These are phyloP conservation scores for Aphelocoma californica DNA, from an alignment of 2,797 vertebrate genomes.

Conservation along the genomic window DNA sequence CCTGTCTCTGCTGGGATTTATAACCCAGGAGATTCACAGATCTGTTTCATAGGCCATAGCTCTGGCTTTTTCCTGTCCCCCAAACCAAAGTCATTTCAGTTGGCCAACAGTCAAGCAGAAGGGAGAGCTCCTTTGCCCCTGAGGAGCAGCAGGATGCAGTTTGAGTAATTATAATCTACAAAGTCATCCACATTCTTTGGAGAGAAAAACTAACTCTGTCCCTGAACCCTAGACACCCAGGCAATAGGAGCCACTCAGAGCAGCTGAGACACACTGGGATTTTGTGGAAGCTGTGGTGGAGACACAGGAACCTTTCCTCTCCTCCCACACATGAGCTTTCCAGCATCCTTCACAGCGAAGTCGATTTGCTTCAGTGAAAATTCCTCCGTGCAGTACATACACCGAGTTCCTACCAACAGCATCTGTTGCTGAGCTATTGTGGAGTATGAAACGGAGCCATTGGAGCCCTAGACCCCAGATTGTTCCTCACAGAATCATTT, in stretches of 20 bases:
- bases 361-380: background rate
- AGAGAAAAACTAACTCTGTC: background rate
- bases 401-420: background rate
- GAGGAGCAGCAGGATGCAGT: background rate
- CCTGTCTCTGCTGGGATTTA: background rate
- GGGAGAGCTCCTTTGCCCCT: background rate
- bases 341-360: background rate
- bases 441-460: background rate
- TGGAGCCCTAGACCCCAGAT: background rate
- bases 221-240: background rate
- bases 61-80: background rate
- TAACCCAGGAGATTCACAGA: background rate
- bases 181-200: background rate
- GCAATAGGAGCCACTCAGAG: background rate
- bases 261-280: background rate
- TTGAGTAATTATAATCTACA: background rate
- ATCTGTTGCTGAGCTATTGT: constrained; percentile 12
- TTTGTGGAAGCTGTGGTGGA: background rate
- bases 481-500: background rate
- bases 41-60: background rate
- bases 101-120: background rate
- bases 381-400: background rate
- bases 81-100: background rate
- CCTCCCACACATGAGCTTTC: background rate
- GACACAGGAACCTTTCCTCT: background rate